Evolutionary conservation across 2,797 vertebrate species (phyloP).

Genomic region (Otus scops): DNA sequence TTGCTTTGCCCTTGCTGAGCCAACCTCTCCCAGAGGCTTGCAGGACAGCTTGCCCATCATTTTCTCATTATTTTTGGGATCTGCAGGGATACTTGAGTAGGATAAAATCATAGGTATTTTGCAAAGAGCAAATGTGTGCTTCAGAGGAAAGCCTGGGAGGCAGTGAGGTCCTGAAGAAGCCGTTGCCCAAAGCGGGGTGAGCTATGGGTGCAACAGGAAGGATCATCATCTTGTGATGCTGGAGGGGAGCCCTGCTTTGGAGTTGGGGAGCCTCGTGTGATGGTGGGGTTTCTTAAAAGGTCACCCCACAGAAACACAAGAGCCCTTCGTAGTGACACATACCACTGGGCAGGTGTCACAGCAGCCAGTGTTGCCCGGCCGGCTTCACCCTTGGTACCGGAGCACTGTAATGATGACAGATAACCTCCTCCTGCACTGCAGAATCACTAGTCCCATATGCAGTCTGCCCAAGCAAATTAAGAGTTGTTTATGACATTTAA

Average conservation of each 20-base stretch:
- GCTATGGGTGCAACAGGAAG: neutral
- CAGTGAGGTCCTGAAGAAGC: neutral
- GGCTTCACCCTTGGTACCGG: neutral
- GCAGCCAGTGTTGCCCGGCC: neutral
- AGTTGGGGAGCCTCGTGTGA: accelerated
- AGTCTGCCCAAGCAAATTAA: neutral
- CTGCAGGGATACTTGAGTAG: neutral
- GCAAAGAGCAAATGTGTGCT: neutral
- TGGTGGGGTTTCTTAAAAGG: neutral
- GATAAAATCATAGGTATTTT: neutral
- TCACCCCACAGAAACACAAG: neutral
- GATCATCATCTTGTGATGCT: neutral
- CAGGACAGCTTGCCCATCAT: neutral
- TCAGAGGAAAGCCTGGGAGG: neutral
- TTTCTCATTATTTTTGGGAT: neutral
- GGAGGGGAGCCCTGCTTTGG: neutral
- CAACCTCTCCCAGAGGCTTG: neutral
- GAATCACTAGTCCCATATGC: neutral
- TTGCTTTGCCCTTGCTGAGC: neutral
- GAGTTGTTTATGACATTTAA: constrained; percentile 62
- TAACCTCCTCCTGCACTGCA: neutral
- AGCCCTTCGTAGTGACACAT: neutral
- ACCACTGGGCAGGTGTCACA: neutral
- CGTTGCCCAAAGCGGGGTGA: accelerated
- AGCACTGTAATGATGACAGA: neutral